A percentile compares a stretch with the other conserved stretches of the same genome.
These are phyloP conservation scores for Ceratina calcarata DNA, from an alignment of 1,140 invertebrate species.

Conservation along the genomic window DNA sequence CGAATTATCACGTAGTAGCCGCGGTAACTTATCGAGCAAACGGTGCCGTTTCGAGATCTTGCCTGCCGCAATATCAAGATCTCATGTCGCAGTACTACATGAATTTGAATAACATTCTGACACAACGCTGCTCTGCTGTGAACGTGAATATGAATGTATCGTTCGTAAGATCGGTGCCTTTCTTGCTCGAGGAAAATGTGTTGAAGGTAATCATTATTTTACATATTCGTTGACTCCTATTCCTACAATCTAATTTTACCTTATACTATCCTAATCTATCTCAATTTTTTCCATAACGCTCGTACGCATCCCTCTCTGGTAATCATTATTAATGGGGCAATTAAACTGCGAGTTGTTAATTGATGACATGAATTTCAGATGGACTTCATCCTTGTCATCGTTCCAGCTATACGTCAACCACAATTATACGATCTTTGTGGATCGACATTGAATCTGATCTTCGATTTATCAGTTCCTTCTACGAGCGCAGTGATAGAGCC, in stretches of 20 bases:
- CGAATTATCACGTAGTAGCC: slow-evolving; percentile 94
- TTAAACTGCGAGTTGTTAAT: background rate
- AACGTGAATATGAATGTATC: slow-evolving; percentile 97
- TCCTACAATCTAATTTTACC: too few species aligned
- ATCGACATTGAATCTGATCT: slow-evolving; percentile 94
- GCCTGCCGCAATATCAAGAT: slow-evolving; percentile 92
- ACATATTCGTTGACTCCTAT: background rate
- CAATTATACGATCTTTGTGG: slow-evolving; percentile 97
- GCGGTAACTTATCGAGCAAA: slow-evolving; percentile 94
- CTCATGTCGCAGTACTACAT: slow-evolving; percentile 90
- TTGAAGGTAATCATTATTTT: slow-evolving; percentile 81
- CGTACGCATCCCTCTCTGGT: too few species aligned
- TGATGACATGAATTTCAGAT: slow-evolving; percentile 78
- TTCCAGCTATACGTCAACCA: slow-evolving; percentile 91
- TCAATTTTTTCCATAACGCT: too few species aligned
- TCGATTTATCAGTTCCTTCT: slow-evolving; percentile 95
- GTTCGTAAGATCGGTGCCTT: slow-evolving; percentile 90
- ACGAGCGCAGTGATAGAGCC: slow-evolving; percentile 95
- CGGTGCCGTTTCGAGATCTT: slow-evolving; percentile 90
- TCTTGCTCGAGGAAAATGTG: slow-evolving; percentile 90
- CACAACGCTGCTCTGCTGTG: slow-evolving; percentile 94
- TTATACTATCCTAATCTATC: too few species aligned
- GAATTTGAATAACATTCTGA: slow-evolving; percentile 90
- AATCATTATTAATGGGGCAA: background rate
- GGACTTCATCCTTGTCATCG: slow-evolving; percentile 93